Conservation (phyloP, 1,140 invertebrate genomes). For the Drosophila sp. region DNA sequence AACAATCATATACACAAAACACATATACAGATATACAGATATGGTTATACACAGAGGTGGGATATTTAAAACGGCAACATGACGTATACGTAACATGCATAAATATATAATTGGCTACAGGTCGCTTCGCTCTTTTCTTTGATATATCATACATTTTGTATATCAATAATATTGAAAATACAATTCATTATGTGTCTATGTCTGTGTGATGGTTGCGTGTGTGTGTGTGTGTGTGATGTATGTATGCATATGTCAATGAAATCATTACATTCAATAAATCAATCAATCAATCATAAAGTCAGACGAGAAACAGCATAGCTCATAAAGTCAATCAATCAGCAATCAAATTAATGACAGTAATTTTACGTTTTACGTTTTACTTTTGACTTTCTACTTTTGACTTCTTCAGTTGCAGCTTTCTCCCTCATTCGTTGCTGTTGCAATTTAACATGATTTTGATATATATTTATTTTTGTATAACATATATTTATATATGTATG, state of each 20-base stretch:
- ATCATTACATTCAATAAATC: constrained; percentile 61
- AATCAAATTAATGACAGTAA: constrained; percentile 63
- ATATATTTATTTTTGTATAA: constrained; percentile 12
- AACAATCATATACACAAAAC: too few relatives aligned
- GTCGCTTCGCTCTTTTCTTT: neutral
- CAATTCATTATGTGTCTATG: constrained; percentile 60
- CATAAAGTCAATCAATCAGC: constrained; percentile 64
- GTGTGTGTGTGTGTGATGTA: constrained; percentile 18
- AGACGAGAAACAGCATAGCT: constrained; percentile 47
- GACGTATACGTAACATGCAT: constrained; percentile 36
- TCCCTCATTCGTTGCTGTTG: constrained; percentile 6
- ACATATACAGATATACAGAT: constrained; percentile 15
- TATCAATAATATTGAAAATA: constrained; percentile 33
- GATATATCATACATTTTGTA: constrained; percentile 3
- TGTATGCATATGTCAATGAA: constrained; percentile 57
- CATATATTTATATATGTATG: neutral
- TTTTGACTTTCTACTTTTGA: neutral
- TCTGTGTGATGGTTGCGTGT: constrained; percentile 13
- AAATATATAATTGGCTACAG: constrained; percentile 32
- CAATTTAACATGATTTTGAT: constrained; percentile 35
- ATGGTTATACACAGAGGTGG: constrained; percentile 21
- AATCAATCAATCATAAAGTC: constrained; percentile 63
- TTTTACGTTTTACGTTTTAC: constrained; percentile 10
- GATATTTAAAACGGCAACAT: constrained; percentile 15
- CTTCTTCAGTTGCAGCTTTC: constrained; percentile 1